Conservation (phyloP, 2,113 vertebrate genomes). For the Catharus fuscescens region DNA sequence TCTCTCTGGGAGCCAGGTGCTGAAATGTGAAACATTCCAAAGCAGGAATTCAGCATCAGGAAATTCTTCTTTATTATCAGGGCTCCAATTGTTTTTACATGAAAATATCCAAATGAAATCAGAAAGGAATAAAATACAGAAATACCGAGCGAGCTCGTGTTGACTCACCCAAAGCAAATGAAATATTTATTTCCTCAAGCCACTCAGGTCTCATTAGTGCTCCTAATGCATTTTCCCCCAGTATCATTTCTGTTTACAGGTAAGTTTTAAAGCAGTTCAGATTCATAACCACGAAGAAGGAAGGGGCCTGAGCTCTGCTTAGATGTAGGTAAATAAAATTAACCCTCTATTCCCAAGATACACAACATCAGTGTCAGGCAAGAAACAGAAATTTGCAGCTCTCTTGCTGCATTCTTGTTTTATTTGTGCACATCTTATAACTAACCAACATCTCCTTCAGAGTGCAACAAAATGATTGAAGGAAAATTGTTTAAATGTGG, state of each 20-base stretch:
- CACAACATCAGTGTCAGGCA: neutral
- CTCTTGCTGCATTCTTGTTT: neutral
- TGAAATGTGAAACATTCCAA: neutral
- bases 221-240: neutral
- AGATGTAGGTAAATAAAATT: neutral
- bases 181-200: slow-evolving; percentile 29
- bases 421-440: neutral
- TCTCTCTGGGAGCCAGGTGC: neutral
- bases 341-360: neutral
- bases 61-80: neutral
- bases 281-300: neutral
- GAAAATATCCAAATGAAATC: neutral
- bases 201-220: neutral
- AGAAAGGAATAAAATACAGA: neutral
- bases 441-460: neutral
- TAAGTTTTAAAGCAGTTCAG: neutral
- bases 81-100: neutral
- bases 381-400: neutral
- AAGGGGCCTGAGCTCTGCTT: neutral
- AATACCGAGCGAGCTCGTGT: neutral
- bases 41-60: neutral
- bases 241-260: slow-evolving; percentile 6
- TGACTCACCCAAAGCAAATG: neutral
- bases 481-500: neutral
- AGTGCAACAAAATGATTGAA: neutral